Evolutionary conservation across 2,797 vertebrate genomes (phyloP), one percentile per base, ranked within the genome.

Genomic region (Galagoides demidoff): DNA sequence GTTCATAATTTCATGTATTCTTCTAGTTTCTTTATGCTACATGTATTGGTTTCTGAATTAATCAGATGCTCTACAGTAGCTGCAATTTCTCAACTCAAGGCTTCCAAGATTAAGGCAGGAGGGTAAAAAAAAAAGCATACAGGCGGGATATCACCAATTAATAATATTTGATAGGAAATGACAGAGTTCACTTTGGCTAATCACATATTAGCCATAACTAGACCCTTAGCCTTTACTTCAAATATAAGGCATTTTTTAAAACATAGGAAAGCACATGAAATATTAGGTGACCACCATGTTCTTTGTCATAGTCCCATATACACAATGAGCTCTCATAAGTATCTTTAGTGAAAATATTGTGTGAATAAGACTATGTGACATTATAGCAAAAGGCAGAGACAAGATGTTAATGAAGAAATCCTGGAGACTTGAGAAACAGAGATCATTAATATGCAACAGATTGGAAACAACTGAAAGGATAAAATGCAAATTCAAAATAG

Each of bases 321-420:
- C 12, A 34, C 7, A 39, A 37, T 59, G 83, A 2, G 9, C 73
- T 19, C 55, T 86, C 31, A 71, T 49, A 81, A 90, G 45, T 57
- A 3, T 84, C 27, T 91, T 77, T 57, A 17, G 37, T 95, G 45
- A 74, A 84, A 82, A 27, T 64, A 25, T 70, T 70, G 1, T 64
- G 12, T 59, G 64, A 92, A n/a, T 27, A 57, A 89, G 10, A 89
- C 37, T 64, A 0, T 52, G 22, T 5, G 27, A 9, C 29, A 59
- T 61, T 91, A 64, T 93, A 89, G 95, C 84, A 91, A 89, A 95
- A 89, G 11, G 7, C 66, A 94, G 34, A 84, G 63, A 81, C 3
- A 34, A 22, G 37, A 76, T 71, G 7, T 93, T 95, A 96, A 88
- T 95, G 70, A 73, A 89, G 34, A 92, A 95, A 94, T 97, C 22